Evolutionary conservation across 2,888 invertebrate species (phyloP).

Genomic region (Yponomeuta plumbellus): DNA sequence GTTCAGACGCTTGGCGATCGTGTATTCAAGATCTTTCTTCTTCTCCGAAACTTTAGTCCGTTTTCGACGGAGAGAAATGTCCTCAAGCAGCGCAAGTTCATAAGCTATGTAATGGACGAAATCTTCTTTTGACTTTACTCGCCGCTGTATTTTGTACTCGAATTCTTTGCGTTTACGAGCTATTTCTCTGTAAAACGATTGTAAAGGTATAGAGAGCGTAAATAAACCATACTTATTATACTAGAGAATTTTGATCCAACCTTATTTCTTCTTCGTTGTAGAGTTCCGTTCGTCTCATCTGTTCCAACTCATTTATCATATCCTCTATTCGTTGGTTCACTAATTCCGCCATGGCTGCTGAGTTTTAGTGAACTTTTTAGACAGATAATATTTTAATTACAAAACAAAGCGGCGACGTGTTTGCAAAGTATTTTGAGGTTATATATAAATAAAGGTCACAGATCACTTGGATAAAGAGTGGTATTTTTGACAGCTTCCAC

Average conservation of each 20-base stretch:
- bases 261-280: slow-evolving; percentile 83
- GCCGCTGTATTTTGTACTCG: slow-evolving; percentile 83
- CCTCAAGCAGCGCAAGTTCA: slow-evolving; percentile 80
- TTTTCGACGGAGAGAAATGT: slow-evolving; percentile 79
- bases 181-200: slow-evolving; percentile 73
- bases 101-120: slow-evolving; percentile 83
- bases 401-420: background rate
- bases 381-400: background rate
- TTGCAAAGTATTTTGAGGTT: background rate
- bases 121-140: slow-evolving; percentile 82
- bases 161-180: slow-evolving; percentile 81
- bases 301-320: slow-evolving; percentile 87
- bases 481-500: no score
- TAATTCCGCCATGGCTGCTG: slow-evolving; percentile 84
- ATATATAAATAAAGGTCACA: background rate
- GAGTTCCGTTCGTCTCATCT: slow-evolving; percentile 83
- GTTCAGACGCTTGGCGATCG: slow-evolving; percentile 83
- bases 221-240: background rate
- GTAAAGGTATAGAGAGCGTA: slow-evolving; percentile 11
- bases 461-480: no score
- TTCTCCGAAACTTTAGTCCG: slow-evolving; percentile 76
- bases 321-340: slow-evolving; percentile 87
- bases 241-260: slow-evolving; percentile 51
- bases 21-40: slow-evolving; percentile 80
- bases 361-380: background rate